A percentile compares a stretch with the other conserved stretches of the same genome.
Evolutionary conservation across 2,888 invertebrate species (phyloP).

Genomic region (Calephelis perditalis): DNA sequence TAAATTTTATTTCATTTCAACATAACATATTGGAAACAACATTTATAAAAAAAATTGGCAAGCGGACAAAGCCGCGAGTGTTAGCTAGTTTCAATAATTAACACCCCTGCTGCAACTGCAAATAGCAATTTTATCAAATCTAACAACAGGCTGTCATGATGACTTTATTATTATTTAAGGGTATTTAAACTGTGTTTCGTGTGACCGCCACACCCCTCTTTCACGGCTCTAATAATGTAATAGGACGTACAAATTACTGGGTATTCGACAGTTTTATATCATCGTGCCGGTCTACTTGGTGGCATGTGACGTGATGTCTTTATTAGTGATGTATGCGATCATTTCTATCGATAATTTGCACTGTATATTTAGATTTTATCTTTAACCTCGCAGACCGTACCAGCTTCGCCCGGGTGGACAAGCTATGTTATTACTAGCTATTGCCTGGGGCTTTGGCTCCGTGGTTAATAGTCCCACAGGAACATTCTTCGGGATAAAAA

Average conservation of each 20-base stretch:
- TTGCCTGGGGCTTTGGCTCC: too few species aligned
- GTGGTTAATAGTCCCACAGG: too few species aligned
- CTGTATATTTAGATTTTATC: too few species aligned
- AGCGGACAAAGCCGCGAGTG: too few species aligned
- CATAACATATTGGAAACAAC: too few species aligned
- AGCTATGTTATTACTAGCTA: too few species aligned
- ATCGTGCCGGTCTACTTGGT: neutral
- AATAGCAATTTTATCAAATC: neutral
- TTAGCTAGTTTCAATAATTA: neutral
- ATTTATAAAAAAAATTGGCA: neutral
- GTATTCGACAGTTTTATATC: neutral
- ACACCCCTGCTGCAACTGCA: slow-evolving; percentile 1
- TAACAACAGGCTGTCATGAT: neutral
- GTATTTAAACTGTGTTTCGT: slow-evolving; percentile 22
- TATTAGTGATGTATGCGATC: slow-evolving; percentile 51
- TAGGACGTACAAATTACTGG: slow-evolving; percentile 59
- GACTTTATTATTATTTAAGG: slow-evolving; percentile 11
- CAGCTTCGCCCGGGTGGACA: too few species aligned
- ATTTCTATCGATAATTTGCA: slow-evolving; percentile 1
- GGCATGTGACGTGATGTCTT: slow-evolving; percentile 42
- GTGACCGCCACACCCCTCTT: slow-evolving; percentile 50
- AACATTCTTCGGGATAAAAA: too few species aligned
- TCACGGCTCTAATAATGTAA: slow-evolving; percentile 45
- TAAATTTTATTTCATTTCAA: too few species aligned
- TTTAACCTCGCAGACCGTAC: too few species aligned